Evolutionary conservation across 2,797 vertebrate species (phyloP).

Genomic region (Acomys russatus): DNA sequence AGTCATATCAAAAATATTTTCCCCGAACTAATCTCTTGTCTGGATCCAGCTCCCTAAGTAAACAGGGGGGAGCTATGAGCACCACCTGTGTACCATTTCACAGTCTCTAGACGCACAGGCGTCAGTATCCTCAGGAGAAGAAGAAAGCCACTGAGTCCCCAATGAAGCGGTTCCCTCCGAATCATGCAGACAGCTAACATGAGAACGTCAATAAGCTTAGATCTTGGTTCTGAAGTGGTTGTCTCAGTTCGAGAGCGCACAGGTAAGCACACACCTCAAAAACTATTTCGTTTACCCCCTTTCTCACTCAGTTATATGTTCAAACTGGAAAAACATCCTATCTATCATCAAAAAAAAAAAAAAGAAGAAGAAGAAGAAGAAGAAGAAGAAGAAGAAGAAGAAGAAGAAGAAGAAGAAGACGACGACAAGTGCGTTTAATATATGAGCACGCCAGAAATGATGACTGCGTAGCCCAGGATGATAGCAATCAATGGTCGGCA

Average conservation of each 20-base stretch:
- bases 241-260: background rate
- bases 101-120: no score
- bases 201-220: background rate
- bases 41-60: background rate
- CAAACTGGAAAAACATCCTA: background rate
- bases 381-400: no score
- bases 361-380: no score
- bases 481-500: background rate
- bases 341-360: background rate
- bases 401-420: no score
- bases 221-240: background rate
- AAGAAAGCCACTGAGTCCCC: background rate
- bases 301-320: conserved; percentile 29
- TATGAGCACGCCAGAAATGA: background rate
- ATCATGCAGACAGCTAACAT: background rate
- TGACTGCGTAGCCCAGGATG: background rate
- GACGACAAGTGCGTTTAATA: conserved; percentile 9
- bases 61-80: background rate
- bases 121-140: background rate
- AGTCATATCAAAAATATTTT: background rate
- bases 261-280: background rate
- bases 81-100: background rate
- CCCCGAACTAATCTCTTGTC: background rate
- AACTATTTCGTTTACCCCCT: background rate
- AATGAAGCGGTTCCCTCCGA: background rate